Evolutionary conservation across 2,888 invertebrate species (phyloP).

Genomic region (Augiades crinisus): DNA sequence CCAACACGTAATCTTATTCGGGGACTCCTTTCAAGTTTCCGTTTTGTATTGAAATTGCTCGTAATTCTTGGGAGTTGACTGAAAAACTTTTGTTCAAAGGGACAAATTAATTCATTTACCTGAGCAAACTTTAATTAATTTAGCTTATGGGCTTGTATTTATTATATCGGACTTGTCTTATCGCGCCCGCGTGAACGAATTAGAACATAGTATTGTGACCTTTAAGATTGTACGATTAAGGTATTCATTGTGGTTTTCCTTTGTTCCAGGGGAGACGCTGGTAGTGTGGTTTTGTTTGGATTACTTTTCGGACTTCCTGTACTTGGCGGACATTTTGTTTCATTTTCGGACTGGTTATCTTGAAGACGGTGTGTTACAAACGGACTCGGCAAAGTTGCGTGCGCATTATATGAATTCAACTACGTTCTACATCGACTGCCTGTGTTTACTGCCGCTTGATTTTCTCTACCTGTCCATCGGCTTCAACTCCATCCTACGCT

Average conservation of each 20-base stretch:
- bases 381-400: slow-evolving; percentile 95
- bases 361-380: slow-evolving; percentile 98
- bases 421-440: slow-evolving; percentile 98
- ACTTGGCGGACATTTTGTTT: slow-evolving; percentile 97
- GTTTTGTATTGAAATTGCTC: slow-evolving; percentile 37
- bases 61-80: slow-evolving; percentile 33
- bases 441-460: slow-evolving; percentile 98
- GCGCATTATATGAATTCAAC: slow-evolving; percentile 99
- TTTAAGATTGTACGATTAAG: slow-evolving; percentile 3
- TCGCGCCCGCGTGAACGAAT: slow-evolving; percentile 8
- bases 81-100: slow-evolving; percentile 40
- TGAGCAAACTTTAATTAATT: slow-evolving; percentile 23
- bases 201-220: background rate
- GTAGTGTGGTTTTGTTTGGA: slow-evolving; percentile 98
- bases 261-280: slow-evolving; percentile 89
- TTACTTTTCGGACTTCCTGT: slow-evolving; percentile 97
- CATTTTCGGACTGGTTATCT: slow-evolving; percentile 98
- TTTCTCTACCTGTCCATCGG: slow-evolving; percentile 99
- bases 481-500: slow-evolving; percentile 96
- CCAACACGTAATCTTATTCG: slow-evolving; percentile 45
- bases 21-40: slow-evolving; percentile 37
- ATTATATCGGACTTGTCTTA: slow-evolving; percentile 6
- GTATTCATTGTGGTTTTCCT: slow-evolving; percentile 14
- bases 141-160: slow-evolving; percentile 18
- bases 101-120: slow-evolving; percentile 31